These are phyloP conservation scores for Mamestra brassicae DNA, from an alignment of 2,888 invertebrate species.

Conservation along the genomic window DNA sequence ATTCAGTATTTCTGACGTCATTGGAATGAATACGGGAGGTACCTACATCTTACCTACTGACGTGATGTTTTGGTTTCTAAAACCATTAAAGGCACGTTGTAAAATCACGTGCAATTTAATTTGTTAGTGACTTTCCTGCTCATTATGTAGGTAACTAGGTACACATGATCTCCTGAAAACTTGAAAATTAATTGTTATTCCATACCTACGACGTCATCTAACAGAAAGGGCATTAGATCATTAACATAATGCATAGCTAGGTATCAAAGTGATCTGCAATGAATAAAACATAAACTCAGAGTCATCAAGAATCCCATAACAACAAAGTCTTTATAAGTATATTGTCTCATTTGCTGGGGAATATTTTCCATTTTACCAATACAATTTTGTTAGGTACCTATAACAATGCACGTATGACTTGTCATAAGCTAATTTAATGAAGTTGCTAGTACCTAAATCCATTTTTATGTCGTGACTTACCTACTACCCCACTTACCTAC, in stretches of 20 bases:
- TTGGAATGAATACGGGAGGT: not conserved
- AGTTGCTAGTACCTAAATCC: not conserved
- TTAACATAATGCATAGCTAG: slow-evolving; percentile 29
- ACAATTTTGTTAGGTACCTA: not conserved
- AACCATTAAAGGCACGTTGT: slow-evolving; percentile 7
- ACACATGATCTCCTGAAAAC: slow-evolving; percentile 9
- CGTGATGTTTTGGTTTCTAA: slow-evolving; percentile 14
- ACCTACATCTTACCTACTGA: not conserved
- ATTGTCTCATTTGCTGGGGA: slow-evolving; percentile 4
- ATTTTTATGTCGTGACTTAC: slow-evolving; percentile 9
- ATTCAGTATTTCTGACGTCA: slow-evolving; percentile 29
- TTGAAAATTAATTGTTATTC: slow-evolving; percentile 33
- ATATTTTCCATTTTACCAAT: slow-evolving; percentile 3
- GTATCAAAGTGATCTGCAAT: slow-evolving; percentile 13
- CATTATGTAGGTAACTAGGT: not conserved
- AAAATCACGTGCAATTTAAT: slow-evolving; percentile 23
- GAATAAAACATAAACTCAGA: slow-evolving; percentile 32
- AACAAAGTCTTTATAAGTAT: slow-evolving; percentile 13
- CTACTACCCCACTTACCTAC: not conserved
- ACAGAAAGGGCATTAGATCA: slow-evolving; percentile 43
- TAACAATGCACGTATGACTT: not conserved
- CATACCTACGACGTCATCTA: slow-evolving; percentile 28
- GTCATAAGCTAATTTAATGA: not conserved
- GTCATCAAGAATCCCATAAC: slow-evolving; percentile 12
- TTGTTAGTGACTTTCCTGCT: slow-evolving; percentile 23